Evolutionary conservation across 1,140 invertebrate genomes (phyloP).

Genomic region (Anoplophora glabripennis): DNA sequence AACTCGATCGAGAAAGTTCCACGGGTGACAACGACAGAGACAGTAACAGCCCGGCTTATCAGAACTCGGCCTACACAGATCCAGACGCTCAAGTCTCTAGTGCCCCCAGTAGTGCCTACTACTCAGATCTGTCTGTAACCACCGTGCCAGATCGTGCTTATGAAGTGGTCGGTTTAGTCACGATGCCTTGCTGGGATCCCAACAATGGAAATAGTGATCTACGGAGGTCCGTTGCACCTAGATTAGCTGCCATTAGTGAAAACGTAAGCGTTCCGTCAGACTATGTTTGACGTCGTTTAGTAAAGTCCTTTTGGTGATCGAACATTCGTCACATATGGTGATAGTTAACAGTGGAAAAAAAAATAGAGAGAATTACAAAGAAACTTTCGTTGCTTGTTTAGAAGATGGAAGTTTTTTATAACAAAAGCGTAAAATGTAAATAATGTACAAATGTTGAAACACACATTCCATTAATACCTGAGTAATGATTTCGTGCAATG

Average conservation of each 20-base stretch:
- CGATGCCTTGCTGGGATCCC: slow-evolving; percentile 46
- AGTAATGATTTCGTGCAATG: no score
- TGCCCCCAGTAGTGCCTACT: slow-evolving; percentile 68
- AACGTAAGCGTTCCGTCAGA: slow-evolving; percentile 59
- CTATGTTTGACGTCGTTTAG: slow-evolving; percentile 53
- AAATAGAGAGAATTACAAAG: no score
- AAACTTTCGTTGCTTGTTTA: no score
- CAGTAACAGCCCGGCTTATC: slow-evolving; percentile 62
- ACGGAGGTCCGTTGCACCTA: slow-evolving; percentile 45
- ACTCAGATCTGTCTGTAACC: slow-evolving; percentile 61
- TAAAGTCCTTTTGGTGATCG: background rate
- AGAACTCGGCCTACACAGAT: slow-evolving; percentile 68
- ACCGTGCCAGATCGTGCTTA: slow-evolving; percentile 55
- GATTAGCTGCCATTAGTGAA: slow-evolving; percentile 66
- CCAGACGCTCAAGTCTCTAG: slow-evolving; percentile 62
- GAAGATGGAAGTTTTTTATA: no score
- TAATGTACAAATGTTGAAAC: background rate
- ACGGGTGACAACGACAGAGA: slow-evolving; percentile 23
- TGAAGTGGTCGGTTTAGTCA: slow-evolving; percentile 55
- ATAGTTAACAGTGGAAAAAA: no score
- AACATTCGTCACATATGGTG: no score
- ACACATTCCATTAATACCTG: no score
- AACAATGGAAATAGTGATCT: slow-evolving; percentile 42
- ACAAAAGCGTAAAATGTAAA: background rate
- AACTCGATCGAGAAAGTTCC: slow-evolving; percentile 57